Conservation (phyloP, 2,113 vertebrate genomes). For the Albula goreensis region DNA sequence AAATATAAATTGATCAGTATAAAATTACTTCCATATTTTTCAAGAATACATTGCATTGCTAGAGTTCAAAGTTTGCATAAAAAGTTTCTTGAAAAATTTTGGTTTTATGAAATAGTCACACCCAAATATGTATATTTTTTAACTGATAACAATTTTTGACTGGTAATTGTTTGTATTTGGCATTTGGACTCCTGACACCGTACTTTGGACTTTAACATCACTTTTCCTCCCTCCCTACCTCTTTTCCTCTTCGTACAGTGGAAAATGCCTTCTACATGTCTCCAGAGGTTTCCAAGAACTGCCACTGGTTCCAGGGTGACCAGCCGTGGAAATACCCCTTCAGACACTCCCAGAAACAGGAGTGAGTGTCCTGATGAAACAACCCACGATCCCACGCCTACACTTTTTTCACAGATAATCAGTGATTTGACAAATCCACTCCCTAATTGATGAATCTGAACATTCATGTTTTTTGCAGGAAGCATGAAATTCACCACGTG, state of each 20-base stretch:
- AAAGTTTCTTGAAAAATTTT: no score
- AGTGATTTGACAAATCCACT: background rate
- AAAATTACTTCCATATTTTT: no score
- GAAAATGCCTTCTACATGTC: slow-evolving; percentile 84
- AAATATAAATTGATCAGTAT: no score
- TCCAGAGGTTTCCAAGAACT: slow-evolving; percentile 81
- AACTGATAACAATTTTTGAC: no score
- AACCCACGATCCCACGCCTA: no score
- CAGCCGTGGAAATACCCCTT: slow-evolving; percentile 69
- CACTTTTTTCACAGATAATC: background rate
- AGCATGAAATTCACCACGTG: slow-evolving; percentile 57
- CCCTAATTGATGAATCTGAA: background rate
- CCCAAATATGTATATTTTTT: no score
- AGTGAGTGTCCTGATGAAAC: slow-evolving; percentile 68
- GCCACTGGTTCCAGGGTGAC: slow-evolving; percentile 82
- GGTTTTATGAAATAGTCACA: no score
- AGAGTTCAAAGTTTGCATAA: no score
- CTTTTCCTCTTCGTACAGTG: slow-evolving; percentile 63
- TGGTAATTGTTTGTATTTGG: no score
- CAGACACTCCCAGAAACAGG: slow-evolving; percentile 52
- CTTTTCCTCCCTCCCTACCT: background rate
- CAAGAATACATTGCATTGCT: no score
- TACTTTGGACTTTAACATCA: background rate
- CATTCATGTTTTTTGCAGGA: slow-evolving; percentile 47
- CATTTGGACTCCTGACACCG: no score